A percentile compares a stretch with the other conserved stretches of the same genome.
Evolutionary conservation across 92 coral and sea anemone species (phyloP).

Genomic region (Palythoa grandiflora): DNA sequence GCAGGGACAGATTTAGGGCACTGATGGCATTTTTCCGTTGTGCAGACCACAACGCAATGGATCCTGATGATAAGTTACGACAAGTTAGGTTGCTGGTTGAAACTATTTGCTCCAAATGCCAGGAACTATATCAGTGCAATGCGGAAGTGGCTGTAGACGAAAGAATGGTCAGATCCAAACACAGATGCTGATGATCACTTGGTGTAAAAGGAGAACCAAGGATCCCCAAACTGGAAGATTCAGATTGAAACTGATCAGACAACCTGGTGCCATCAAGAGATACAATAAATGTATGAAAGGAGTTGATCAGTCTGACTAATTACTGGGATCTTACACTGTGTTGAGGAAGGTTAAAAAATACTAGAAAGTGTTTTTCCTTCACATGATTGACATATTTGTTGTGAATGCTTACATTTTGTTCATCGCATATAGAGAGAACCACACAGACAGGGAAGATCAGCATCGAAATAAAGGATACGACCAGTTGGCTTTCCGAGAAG

Average conservation of each 20-base stretch:
- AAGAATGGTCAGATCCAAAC: constrained; percentile 50
- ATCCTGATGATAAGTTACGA: constrained; percentile 25
- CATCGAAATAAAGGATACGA: background rate
- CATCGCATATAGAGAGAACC: background rate
- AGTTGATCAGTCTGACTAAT: constrained; percentile 50
- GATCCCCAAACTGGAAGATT: constrained; percentile 25
- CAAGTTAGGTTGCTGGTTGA: constrained; percentile 2
- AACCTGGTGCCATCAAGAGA: constrained; percentile 23
- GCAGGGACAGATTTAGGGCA: constrained; percentile 18
- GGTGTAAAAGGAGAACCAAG: background rate
- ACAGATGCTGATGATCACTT: constrained; percentile 1
- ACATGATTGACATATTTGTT: constrained; percentile 38
- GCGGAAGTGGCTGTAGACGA: constrained; percentile 34
- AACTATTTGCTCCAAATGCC: constrained; percentile 12
- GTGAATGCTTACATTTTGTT: constrained; percentile 34
- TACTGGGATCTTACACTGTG: constrained; percentile 29
- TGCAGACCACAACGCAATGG: constrained; percentile 34
- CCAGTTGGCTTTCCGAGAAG: constrained; percentile 11
- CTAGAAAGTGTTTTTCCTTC: constrained; percentile 29
- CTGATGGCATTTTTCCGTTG: constrained; percentile 41
- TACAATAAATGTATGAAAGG: constrained; percentile 48
- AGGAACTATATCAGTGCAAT: background rate
- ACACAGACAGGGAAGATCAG: constrained; percentile 5
- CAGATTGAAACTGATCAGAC: background rate
- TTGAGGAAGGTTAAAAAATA: constrained; percentile 39